Conservation (phyloP, 2,888 invertebrate species). For the Stenichneumon culpator region DNA sequence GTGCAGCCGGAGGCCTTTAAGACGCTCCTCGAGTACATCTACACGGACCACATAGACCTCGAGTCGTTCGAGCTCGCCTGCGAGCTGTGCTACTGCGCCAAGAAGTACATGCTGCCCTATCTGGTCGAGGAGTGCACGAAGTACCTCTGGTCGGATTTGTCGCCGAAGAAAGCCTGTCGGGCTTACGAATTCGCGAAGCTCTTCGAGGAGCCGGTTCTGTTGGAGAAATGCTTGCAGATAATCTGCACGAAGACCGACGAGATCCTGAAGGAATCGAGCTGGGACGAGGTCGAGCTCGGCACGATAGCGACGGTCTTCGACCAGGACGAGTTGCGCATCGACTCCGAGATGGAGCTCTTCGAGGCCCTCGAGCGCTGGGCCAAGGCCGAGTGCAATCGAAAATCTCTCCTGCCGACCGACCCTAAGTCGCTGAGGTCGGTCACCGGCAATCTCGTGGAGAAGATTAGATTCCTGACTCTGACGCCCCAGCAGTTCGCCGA, state of each 20-base stretch:
- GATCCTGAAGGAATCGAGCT: conserved; percentile 91
- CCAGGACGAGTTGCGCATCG: conserved; percentile 90
- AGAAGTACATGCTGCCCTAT: conserved; percentile 95
- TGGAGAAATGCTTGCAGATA: conserved; percentile 94
- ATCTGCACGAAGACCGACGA: conserved; percentile 92
- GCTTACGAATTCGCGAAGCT: conserved; percentile 95
- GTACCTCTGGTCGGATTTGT: conserved; percentile 93
- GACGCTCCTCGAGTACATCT: conserved; percentile 93
- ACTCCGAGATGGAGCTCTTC: conserved; percentile 92
- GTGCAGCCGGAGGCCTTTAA: conserved; percentile 95
- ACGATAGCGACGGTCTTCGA: conserved; percentile 92
- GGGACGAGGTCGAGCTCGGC: conserved; percentile 91
- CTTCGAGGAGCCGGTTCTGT: conserved; percentile 93
- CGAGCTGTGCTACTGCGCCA: conserved; percentile 94
- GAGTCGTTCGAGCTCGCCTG: conserved; percentile 94
- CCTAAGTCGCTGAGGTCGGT: conserved; percentile 79
- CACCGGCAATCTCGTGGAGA: conserved; percentile 89
- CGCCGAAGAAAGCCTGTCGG: conserved; percentile 93
- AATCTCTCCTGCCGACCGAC: conserved; percentile 83
- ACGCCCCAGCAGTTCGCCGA: conserved; percentile 94
- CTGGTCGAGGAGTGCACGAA: conserved; percentile 93
- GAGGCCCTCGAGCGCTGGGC: conserved; percentile 90
- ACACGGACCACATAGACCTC: conserved; percentile 92
- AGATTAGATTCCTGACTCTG: conserved; percentile 93
- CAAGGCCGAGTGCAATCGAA: conserved; percentile 86